These are phyloP conservation scores for Brachypalpus laphriformis DNA, from an alignment of 2,888 invertebrate genomes.

Conservation along the genomic window DNA sequence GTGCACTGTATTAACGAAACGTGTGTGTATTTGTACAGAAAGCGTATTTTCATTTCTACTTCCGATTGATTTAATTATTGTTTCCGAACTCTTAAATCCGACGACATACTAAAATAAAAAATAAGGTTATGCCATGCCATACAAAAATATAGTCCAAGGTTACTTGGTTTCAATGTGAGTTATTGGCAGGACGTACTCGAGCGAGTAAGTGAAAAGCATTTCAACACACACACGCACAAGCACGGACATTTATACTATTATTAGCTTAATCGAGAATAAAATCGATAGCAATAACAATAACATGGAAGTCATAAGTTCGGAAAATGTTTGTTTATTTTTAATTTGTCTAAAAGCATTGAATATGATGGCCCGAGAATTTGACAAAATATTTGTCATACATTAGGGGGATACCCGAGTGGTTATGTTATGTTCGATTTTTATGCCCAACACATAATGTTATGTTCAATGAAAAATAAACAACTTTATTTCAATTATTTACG, in stretches of 20 bases:
- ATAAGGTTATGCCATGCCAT: background rate
- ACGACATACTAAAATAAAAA: background rate
- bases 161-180: background rate
- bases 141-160: constrained; percentile 45
- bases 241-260: constrained; percentile 34
- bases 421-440: constrained; percentile 10
- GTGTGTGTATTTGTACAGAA: background rate
- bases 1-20: background rate
- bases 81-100: background rate
- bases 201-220: constrained; percentile 34
- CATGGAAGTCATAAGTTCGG: constrained; percentile 29
- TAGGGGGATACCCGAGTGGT: background rate
- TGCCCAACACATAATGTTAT: background rate
- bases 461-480: background rate
- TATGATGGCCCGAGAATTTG: constrained; percentile 39
- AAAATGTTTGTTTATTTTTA: constrained; percentile 55
- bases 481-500: background rate
- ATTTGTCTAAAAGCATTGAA: constrained; percentile 63
- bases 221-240: constrained; percentile 1
- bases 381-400: constrained; percentile 39
- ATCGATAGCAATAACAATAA: constrained; percentile 60
- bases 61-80: background rate
- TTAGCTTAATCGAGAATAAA: constrained; percentile 64
- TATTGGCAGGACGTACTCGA: constrained; percentile 21
- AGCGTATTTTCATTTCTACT: background rate